These are phyloP conservation scores for Apodemia zela DNA, from an alignment of 2,888 invertebrate genomes.

Conservation along the genomic window DNA sequence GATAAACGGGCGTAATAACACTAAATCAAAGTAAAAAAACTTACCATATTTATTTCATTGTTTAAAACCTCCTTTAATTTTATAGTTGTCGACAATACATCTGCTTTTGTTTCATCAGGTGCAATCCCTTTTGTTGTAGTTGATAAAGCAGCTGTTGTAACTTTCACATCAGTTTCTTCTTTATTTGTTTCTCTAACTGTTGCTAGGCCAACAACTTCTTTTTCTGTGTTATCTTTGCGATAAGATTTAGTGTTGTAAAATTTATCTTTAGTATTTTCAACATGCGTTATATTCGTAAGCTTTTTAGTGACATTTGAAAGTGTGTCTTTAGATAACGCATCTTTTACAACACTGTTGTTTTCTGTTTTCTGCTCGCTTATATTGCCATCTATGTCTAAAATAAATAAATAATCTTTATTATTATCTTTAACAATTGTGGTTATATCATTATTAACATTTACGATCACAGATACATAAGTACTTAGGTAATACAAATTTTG, in stretches of 20 bases:
- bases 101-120: background rate
- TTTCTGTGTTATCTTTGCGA: conserved; percentile 2
- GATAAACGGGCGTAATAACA: too few relatives aligned
- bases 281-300: conserved; percentile 14
- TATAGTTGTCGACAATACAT: background rate
- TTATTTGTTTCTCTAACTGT: background rate
- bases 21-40: background rate
- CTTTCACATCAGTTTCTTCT: background rate
- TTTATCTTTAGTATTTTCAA: conserved; percentile 7
- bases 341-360: conserved; percentile 26
- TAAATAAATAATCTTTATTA: background rate
- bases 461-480: too few relatives aligned
- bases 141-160: background rate
- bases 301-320: conserved; percentile 17
- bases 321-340: conserved; percentile 20
- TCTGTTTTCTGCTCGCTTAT: conserved; percentile 38
- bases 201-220: background rate
- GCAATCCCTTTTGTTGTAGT: background rate
- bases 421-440: background rate
- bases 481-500: too few relatives aligned
- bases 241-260: background rate
- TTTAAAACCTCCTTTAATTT: background rate
- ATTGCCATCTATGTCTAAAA: conserved; percentile 63
- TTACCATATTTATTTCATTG: conserved; percentile 1
- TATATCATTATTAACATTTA: too few relatives aligned